Evolutionary conservation across 2,888 invertebrate genomes (phyloP).

Genomic region (Drosophila yooni): DNA sequence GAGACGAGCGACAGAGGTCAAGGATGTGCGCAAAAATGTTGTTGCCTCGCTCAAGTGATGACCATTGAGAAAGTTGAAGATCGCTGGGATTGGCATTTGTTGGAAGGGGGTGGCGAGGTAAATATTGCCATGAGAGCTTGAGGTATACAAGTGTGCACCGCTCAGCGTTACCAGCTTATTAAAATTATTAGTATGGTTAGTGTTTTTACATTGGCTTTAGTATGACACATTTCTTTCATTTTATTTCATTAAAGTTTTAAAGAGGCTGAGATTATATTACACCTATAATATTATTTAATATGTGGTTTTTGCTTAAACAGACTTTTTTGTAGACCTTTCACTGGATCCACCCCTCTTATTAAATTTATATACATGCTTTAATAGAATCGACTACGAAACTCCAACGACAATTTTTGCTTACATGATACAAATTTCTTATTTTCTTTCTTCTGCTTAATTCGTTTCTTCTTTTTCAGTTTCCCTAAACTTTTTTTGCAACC

Average conservation of each 20-base stretch:
- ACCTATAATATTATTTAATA: neutral
- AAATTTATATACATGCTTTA: neutral
- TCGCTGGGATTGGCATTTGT: conserved; percentile 37
- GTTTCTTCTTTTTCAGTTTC: neutral
- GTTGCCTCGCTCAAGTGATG: conserved; percentile 47
- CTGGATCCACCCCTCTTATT: neutral
- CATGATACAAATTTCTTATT: neutral
- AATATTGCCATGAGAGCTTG: neutral
- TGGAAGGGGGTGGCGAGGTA: neutral
- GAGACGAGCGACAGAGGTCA: conserved; percentile 48
- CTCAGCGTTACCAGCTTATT: neutral
- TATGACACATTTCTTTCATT: neutral
- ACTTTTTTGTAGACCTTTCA: neutral
- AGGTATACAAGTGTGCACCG: neutral
- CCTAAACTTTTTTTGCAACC: neutral
- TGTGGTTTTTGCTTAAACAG: neutral
- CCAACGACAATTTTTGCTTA: neutral
- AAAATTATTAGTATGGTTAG: neutral
- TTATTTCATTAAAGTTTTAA: neutral
- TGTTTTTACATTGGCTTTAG: neutral
- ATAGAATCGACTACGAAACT: neutral
- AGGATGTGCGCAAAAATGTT: conserved; percentile 59
- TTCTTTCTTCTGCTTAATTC: neutral
- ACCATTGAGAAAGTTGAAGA: conserved; percentile 44
- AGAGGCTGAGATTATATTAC: neutral